Evolutionary conservation across 1,140 invertebrate genomes (phyloP).

Genomic region (Forficula auricularia): DNA sequence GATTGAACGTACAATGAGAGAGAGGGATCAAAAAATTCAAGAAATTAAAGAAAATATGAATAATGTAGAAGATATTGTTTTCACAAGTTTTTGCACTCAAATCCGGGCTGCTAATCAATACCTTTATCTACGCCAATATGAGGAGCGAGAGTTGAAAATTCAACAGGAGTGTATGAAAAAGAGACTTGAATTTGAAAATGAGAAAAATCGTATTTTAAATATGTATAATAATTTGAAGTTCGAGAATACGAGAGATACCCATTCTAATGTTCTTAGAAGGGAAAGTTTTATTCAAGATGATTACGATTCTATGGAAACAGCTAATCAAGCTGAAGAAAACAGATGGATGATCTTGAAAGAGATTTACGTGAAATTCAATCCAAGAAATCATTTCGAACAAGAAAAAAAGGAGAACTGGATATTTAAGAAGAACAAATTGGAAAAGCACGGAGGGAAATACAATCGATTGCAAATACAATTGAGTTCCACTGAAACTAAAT

Average conservation of each 20-base stretch:
- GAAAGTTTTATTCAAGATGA: conserved; percentile 83
- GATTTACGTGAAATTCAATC: conserved; percentile 72
- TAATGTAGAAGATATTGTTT: conserved; percentile 91
- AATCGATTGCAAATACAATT: conserved; percentile 74
- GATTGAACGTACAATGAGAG: conserved; percentile 53
- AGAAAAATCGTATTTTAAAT: conserved; percentile 85
- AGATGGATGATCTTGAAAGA: conserved; percentile 77
- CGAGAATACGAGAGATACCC: conserved; percentile 82
- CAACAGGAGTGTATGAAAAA: conserved; percentile 92
- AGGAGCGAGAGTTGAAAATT: conserved; percentile 79
- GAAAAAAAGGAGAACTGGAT: conserved; percentile 69
- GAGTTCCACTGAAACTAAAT: too few species aligned
- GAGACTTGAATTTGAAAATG: conserved; percentile 90
- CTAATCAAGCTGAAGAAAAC: conserved; percentile 76
- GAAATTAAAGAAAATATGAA: conserved; percentile 93
- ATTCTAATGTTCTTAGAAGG: conserved; percentile 80
- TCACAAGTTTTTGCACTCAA: conserved; percentile 78
- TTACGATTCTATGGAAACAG: conserved; percentile 77
- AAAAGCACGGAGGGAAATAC: conserved; percentile 70
- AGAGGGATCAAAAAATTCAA: conserved; percentile 75
- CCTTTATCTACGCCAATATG: conserved; percentile 98
- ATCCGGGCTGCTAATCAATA: conserved; percentile 91
- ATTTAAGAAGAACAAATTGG: conserved; percentile 64
- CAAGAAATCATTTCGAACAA: conserved; percentile 55
- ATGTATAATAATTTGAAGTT: conserved; percentile 97